A percentile compares a stretch with the other conserved stretches of the same genome.
These are phyloP conservation scores for Festucalex cinctus DNA, from an alignment of 2,113 vertebrate genomes.

Conservation along the genomic window DNA sequence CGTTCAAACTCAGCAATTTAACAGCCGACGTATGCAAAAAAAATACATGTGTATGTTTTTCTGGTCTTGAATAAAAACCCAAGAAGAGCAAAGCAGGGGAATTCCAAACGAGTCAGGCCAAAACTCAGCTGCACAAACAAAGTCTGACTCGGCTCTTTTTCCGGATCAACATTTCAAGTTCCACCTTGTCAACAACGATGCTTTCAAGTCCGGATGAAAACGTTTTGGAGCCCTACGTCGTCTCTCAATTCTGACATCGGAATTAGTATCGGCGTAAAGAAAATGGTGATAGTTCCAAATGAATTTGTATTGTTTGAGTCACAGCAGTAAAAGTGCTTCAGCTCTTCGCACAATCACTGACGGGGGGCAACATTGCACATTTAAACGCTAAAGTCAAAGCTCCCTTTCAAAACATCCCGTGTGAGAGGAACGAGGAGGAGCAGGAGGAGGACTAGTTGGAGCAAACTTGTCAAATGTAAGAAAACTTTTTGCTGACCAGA, in stretches of 20 bases:
- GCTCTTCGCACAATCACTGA: constrained; percentile 37
- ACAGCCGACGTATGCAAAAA: constrained; percentile 17
- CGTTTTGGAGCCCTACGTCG: constrained; percentile 10
- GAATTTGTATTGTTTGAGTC: background rate
- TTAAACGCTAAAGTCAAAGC: constrained; percentile 1
- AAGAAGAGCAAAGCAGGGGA: constrained; percentile 44
- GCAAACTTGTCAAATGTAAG: constrained; percentile 32
- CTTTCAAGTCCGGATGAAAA: constrained; percentile 22
- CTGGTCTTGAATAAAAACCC: constrained; percentile 42
- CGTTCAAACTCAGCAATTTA: constrained; percentile 18
- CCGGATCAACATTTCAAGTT: constrained; percentile 34
- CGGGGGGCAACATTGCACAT: constrained; percentile 11
- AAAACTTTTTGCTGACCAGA: constrained; percentile 57
- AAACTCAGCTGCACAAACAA: constrained; percentile 42
- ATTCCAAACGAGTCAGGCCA: constrained; percentile 55
- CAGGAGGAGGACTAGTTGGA: constrained; percentile 26
- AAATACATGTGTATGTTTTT: constrained; percentile 15
- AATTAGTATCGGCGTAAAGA: too few relatives aligned
- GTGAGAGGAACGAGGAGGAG: constrained; percentile 22
- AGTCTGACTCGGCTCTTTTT: constrained; percentile 39
- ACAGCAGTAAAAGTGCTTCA: constrained; percentile 2
- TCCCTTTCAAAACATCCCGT: constrained; percentile 28
- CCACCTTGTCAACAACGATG: constrained; percentile 21
- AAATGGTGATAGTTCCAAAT: too few relatives aligned
- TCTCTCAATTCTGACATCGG: background rate